These are phyloP conservation scores for Yponomeuta malinellus DNA, from an alignment of 2,888 invertebrate genomes.

Conservation along the genomic window DNA sequence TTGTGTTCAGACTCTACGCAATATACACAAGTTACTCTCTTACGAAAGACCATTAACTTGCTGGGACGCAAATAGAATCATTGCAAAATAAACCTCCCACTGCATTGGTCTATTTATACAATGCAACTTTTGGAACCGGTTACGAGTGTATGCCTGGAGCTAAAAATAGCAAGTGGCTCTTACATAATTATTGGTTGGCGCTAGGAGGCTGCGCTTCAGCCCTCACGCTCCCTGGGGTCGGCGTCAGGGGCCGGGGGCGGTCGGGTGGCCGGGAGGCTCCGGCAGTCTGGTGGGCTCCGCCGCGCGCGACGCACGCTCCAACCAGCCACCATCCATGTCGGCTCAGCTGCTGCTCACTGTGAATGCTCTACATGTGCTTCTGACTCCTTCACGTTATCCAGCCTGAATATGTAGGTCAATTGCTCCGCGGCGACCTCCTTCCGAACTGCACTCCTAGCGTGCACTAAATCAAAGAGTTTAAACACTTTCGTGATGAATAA, in stretches of 20 bases:
- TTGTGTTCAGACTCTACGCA: not conserved
- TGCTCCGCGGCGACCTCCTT: slow-evolving; percentile 5
- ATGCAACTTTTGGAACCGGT: slow-evolving; percentile 14
- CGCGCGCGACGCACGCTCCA: slow-evolving; percentile 32
- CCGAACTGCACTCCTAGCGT: slow-evolving; percentile 7
- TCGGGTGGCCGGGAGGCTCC: slow-evolving; percentile 20
- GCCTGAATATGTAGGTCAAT: slow-evolving; percentile 8
- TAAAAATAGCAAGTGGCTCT: slow-evolving; percentile 67
- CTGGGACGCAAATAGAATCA: slow-evolving; percentile 42
- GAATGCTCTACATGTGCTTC: not conserved
- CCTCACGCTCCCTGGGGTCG: slow-evolving; percentile 19
- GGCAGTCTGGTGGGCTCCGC: slow-evolving; percentile 44
- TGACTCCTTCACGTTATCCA: not conserved
- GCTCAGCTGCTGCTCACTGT: slow-evolving; percentile 20
- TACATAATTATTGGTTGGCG: slow-evolving; percentile 67
- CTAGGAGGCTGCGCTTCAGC: slow-evolving; percentile 48
- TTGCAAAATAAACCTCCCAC: slow-evolving; percentile 29
- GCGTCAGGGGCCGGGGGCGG: slow-evolving; percentile 9
- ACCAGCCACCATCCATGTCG: slow-evolving; percentile 25
- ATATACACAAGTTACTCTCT: not conserved
- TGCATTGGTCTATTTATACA: slow-evolving; percentile 44
- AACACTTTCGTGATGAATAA: not conserved
- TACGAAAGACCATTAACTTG: not conserved
- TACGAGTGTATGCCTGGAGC: slow-evolving; percentile 36
- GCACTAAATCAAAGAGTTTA: not conserved